These are phyloP conservation scores for Drosophila lowei DNA, from an alignment of 1,140 invertebrate genomes.

Conservation along the genomic window DNA sequence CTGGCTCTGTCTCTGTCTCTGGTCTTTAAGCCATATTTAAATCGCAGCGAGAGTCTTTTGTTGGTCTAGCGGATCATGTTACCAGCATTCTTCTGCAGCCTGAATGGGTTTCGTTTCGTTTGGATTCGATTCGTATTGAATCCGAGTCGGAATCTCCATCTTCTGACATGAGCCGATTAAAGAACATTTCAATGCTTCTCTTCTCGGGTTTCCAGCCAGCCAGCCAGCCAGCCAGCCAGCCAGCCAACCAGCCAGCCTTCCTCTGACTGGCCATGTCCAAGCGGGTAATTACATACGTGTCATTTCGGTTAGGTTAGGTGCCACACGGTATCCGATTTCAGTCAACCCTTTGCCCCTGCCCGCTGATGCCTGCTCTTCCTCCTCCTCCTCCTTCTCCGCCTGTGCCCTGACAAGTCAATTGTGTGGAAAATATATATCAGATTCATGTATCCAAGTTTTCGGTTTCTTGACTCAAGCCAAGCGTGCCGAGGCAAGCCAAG, in stretches of 20 bases:
- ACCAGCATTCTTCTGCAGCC: slow-evolving; percentile 71
- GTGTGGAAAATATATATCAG: slow-evolving; percentile 79
- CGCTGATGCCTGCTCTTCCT: background rate
- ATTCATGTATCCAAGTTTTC: slow-evolving; percentile 46
- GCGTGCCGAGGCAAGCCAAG: slow-evolving; percentile 49
- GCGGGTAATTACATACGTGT: slow-evolving; percentile 82
- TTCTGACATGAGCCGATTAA: slow-evolving; percentile 83
- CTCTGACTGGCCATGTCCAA: slow-evolving; percentile 35
- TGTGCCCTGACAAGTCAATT: slow-evolving; percentile 70
- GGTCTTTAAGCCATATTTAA: slow-evolving; percentile 54
- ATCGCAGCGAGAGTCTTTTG: slow-evolving; percentile 31
- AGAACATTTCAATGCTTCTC: slow-evolving; percentile 77
- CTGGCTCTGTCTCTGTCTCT: no score
- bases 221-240: slow-evolving; percentile 32
- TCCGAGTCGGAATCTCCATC: slow-evolving; percentile 55
- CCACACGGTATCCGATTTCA: slow-evolving; percentile 77
- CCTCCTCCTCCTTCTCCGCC: slow-evolving; percentile 1
- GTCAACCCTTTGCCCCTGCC: slow-evolving; percentile 54
- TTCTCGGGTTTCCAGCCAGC: slow-evolving; percentile 56
- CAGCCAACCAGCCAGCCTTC: slow-evolving; percentile 26
- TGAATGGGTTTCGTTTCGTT: slow-evolving; percentile 54
- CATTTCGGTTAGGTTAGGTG: slow-evolving; percentile 82
- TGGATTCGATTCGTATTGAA: slow-evolving; percentile 20
- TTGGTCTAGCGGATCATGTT: slow-evolving; percentile 62
- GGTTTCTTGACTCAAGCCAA: slow-evolving; percentile 60